Base-by-base conservation (phyloP, 1,140 invertebrate genomes). In the Gryllus bimaculatus region DNA sequence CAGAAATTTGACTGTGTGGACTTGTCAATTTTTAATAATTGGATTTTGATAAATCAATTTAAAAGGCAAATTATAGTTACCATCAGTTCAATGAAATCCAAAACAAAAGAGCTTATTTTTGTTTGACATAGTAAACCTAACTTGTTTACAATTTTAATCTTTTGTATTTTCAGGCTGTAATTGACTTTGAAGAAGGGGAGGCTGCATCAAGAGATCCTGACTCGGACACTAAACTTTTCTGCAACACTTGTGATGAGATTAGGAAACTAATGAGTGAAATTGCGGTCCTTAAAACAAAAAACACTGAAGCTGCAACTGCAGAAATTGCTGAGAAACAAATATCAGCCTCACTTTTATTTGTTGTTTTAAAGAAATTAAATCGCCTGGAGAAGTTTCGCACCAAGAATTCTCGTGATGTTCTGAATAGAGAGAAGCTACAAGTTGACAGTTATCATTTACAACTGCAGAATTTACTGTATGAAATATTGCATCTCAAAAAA, bases 391-490 rank as follows among this genome's bases (percentile, higher is more conserved):
- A 98, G 87, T 91, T 97, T 48, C 88, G 93, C 8, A 92, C 93
- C 74, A 93, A 95, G 83, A 90, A 91, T 83, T 92, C 92, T 0
- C 88, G 95, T 79, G 96, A 98, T 87, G 90, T 90, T 21, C 87
- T 94, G 7, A 89, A 90, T 77, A 88, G 91, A 85, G 93, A 93
- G 79, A 97, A 97, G 85, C 92, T 93, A 82, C 92, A 92, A 82
- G 95, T 97, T 0, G 97, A 98, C 83, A 93, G 92, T 80, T 93
- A 93, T 82, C 94, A 98, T 87, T 86, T 99, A 26, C 93, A 96
- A 82, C 88, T 97, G 78, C 96, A 98, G 86, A 98, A 98, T 87
- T 88, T 98, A n/a, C 85, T 98, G 0, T 98, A 98, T 86, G 97
- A 98, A 89, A 92, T 94, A 13, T 93, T 95, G 84, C 96, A 98